Evolutionary conservation across 2,888 invertebrate species (phyloP).

Genomic region (Zaprionus obscuricornis): DNA sequence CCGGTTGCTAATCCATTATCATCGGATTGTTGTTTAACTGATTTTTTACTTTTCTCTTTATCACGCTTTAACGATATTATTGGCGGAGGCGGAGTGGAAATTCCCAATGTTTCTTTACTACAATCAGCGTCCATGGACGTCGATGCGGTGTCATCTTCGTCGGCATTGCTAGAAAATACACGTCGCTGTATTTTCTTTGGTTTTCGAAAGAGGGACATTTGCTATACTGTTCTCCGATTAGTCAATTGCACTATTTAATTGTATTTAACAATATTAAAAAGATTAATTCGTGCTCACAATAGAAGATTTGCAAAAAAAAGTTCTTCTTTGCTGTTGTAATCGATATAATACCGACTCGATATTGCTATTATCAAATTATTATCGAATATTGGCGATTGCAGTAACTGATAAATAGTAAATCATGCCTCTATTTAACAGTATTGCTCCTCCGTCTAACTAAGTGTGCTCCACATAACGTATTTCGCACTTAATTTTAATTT

Average conservation of each 20-base stretch:
- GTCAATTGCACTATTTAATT: background rate
- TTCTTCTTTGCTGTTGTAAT: conserved; percentile 25
- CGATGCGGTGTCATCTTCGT: conserved; percentile 86
- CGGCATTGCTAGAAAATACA: conserved; percentile 88
- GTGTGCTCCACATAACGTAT: too few relatives aligned
- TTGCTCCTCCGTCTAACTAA: too few relatives aligned
- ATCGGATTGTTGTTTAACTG: conserved; percentile 78
- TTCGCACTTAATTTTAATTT: too few relatives aligned
- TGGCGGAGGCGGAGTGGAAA: conserved; percentile 60
- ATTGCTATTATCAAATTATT: background rate
- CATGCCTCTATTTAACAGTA: too few relatives aligned
- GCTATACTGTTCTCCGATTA: conserved; percentile 3
- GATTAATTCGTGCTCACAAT: conserved; percentile 13
- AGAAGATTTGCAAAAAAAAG: conserved; percentile 38
- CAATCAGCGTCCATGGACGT: conserved; percentile 82
- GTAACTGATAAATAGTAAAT: too few relatives aligned
- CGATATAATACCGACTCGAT: conserved; percentile 55
- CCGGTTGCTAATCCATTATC: conserved; percentile 37
- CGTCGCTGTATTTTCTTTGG: conserved; percentile 93
- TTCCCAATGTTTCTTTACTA: conserved; percentile 49
- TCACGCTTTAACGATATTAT: conserved; percentile 52
- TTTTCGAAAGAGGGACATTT: conserved; percentile 93
- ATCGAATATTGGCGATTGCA: conserved; percentile 26
- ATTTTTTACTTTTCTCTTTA: conserved; percentile 57
- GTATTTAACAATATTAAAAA: conserved; percentile 8